These are phyloP conservation scores for Frankliniella fusca DNA, from an alignment of 2,888 invertebrate genomes.

Conservation along the genomic window DNA sequence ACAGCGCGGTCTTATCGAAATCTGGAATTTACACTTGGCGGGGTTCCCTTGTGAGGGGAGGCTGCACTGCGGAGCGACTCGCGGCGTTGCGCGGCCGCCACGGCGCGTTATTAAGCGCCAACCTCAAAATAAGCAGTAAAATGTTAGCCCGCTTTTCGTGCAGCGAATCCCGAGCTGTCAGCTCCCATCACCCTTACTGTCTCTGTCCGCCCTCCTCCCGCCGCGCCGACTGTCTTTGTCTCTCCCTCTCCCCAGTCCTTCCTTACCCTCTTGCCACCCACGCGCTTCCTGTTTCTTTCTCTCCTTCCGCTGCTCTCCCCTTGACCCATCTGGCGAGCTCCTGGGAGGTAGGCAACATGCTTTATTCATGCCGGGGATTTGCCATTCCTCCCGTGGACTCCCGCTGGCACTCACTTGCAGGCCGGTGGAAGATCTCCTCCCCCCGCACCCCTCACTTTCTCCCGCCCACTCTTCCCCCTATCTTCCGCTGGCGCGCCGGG, in stretches of 20 bases:
- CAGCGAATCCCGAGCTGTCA: too few species aligned
- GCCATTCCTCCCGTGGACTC: slow-evolving; percentile 7
- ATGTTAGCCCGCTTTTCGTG: too few species aligned
- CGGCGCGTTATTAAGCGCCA: too few species aligned
- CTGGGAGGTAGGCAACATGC: slow-evolving; percentile 20
- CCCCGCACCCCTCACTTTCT: neutral
- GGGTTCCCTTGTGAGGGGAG: too few species aligned
- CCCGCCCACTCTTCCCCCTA: neutral
- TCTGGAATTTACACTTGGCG: too few species aligned
- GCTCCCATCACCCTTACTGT: too few species aligned
- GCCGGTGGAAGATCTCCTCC: neutral
- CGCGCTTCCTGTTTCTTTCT: neutral
- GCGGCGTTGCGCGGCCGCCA: too few species aligned
- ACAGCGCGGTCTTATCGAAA: too few species aligned
- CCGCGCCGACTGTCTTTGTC: neutral
- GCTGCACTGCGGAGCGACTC: neutral
- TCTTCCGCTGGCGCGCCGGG: neutral
- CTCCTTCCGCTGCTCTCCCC: neutral
- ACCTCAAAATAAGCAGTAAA: too few species aligned
- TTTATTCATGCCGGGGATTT: slow-evolving; percentile 20
- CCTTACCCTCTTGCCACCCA: neutral
- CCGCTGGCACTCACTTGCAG: neutral
- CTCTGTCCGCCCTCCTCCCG: neutral
- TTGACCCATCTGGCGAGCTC: slow-evolving; percentile 10
- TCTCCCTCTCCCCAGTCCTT: neutral